Evolutionary conservation across 2,113 vertebrate genomes (phyloP).

Genomic region (Anolis carolinensis): DNA sequence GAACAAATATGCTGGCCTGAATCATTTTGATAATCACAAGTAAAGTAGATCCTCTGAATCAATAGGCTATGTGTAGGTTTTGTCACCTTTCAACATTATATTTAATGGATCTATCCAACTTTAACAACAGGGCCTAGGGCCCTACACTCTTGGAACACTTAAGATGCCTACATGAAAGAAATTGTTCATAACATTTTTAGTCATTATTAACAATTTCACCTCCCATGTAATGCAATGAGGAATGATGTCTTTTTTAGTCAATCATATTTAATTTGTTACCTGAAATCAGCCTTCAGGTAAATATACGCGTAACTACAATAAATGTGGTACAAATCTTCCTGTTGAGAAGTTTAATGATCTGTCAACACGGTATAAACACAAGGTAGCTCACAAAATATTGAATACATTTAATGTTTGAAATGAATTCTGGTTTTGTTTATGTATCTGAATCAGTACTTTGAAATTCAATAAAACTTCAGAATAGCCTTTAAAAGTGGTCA

Average conservation of each 20-base stretch:
- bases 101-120: too few relatives aligned
- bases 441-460: neutral
- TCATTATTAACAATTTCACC: neutral
- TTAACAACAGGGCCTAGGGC: too few relatives aligned
- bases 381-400: neutral
- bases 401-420: neutral
- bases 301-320: neutral
- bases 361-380: slow-evolving; percentile 13
- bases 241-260: slow-evolving; percentile 11
- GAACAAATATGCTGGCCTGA: neutral
- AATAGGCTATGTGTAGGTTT: too few relatives aligned
- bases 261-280: neutral
- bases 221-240: neutral
- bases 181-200: neutral
- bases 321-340: neutral
- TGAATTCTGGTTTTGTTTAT: neutral
- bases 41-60: too few relatives aligned
- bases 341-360: slow-evolving; percentile 10
- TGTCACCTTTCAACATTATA: too few relatives aligned
- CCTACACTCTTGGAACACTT: neutral
- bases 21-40: too few relatives aligned
- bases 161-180: neutral
- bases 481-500: neutral
- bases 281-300: neutral
- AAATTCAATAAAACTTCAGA: neutral